Evolutionary conservation across 2,888 invertebrate species (phyloP).

Genomic region (Opisthograptis luteolata): DNA sequence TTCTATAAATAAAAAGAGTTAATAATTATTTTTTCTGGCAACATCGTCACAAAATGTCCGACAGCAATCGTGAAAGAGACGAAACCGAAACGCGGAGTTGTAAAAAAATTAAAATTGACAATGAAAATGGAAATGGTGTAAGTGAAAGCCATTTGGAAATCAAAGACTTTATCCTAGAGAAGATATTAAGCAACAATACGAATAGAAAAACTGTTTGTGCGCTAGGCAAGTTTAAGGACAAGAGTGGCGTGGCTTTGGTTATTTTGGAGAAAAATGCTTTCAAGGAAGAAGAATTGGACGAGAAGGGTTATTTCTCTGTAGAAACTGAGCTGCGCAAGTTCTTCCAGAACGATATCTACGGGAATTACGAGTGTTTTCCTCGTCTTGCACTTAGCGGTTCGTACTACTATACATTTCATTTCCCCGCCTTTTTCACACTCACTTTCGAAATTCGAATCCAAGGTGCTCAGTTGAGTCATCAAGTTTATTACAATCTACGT

Average conservation of each 20-base stretch:
- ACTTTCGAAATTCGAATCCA: constrained; percentile 56
- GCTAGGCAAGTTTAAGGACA: constrained; percentile 87
- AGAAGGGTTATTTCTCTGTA: constrained; percentile 85
- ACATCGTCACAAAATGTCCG: constrained; percentile 73
- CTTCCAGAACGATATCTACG: constrained; percentile 94
- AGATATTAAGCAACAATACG: constrained; percentile 89
- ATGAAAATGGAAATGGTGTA: constrained; percentile 65
- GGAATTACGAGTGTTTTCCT: constrained; percentile 90
- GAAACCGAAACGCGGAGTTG: constrained; percentile 57
- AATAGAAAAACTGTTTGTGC: constrained; percentile 88
- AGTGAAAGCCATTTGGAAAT: constrained; percentile 74
- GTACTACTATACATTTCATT: constrained; percentile 48
- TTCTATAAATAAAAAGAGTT: background rate
- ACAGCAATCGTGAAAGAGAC: constrained; percentile 65
- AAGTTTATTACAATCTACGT: background rate
- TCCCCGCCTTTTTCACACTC: constrained; percentile 33
- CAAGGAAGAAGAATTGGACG: constrained; percentile 84
- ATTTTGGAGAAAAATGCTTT: constrained; percentile 93
- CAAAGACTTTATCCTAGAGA: constrained; percentile 86
- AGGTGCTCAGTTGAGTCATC: constrained; percentile 52
- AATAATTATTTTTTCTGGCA: constrained; percentile 42
- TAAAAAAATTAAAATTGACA: constrained; percentile 74
- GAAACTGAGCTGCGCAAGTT: constrained; percentile 85
- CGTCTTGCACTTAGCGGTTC: constrained; percentile 86
- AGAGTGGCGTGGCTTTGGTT: constrained; percentile 87